phyloP scores from a whole-genome alignment of 1,140 invertebrate genomes.

The Euura lappo region DNA sequence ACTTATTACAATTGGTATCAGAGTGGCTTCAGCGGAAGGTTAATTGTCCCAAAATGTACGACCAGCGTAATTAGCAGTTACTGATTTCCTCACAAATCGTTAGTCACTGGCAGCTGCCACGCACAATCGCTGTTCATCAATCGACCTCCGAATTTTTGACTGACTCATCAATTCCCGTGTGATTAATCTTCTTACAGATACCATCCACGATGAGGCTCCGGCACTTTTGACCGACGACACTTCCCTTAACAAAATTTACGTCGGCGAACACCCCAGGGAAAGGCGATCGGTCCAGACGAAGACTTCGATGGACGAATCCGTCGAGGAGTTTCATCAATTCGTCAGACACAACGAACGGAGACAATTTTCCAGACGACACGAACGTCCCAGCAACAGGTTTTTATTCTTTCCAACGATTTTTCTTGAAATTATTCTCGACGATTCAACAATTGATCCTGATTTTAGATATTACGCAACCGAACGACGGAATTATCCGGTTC shows the following conservation, averaged over 20 bases:
- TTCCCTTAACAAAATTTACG: slow-evolving; percentile 32
- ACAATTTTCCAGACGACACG: slow-evolving; percentile 19
- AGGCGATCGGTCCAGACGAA: slow-evolving; percentile 39
- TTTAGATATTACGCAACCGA: slow-evolving; percentile 33
- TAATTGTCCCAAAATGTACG: no score
- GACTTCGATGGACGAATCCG: slow-evolving; percentile 28
- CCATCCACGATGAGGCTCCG: slow-evolving; percentile 24
- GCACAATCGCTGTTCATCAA: no score
- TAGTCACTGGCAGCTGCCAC: no score
- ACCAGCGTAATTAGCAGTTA: no score
- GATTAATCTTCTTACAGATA: slow-evolving; percentile 30
- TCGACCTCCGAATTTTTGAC: no score
- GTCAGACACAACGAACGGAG: slow-evolving; percentile 17
- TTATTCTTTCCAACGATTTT: not conserved
- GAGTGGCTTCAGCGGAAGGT: no score
- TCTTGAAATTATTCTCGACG: not conserved
- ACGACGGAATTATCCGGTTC: slow-evolving; percentile 21
- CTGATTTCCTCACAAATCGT: no score
- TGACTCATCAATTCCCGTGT: no score
- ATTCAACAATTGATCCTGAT: no score
- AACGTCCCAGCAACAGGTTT: slow-evolving; percentile 22
- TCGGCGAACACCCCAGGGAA: slow-evolving; percentile 26
- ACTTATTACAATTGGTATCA: no score
- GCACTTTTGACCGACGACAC: slow-evolving; percentile 31
- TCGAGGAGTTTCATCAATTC: slow-evolving; percentile 24